Evolutionary conservation across 2,113 vertebrate species (phyloP).

Genomic region (Glaucidium brasilianum): DNA sequence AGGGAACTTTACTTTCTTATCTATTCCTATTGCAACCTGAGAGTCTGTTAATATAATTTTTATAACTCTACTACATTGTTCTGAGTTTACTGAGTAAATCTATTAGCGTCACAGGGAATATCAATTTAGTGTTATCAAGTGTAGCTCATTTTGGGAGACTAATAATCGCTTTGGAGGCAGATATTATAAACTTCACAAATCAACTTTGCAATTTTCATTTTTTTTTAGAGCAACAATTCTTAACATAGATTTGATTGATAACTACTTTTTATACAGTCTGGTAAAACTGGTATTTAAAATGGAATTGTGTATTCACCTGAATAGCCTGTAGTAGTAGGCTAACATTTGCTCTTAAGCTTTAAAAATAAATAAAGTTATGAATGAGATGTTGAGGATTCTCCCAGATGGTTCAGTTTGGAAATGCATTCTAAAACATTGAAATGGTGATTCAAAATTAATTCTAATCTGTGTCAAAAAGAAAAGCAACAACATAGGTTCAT

Average conservation of each 20-base stretch:
- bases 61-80: background rate
- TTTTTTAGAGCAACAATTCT: background rate
- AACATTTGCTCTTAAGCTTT: background rate
- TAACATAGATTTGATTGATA: background rate
- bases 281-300: background rate
- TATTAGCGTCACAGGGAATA: background rate
- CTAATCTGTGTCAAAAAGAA: background rate
- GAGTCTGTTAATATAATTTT: background rate
- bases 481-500: background rate
- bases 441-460: background rate
- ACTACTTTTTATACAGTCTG: background rate
- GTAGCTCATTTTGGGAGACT: background rate
- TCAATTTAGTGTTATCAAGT: background rate
- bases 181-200: background rate
- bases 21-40: background rate
- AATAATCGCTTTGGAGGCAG: background rate
- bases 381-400: background rate
- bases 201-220: background rate
- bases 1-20: background rate
- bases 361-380: background rate
- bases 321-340: background rate
- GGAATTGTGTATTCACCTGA: background rate
- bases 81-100: background rate
- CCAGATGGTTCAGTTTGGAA: background rate
- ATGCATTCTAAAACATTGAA: background rate